Evolutionary conservation across 2,888 invertebrate genomes (phyloP), one percentile per base, ranked within the genome.

Genomic region (Mellilla xanthometata): DNA sequence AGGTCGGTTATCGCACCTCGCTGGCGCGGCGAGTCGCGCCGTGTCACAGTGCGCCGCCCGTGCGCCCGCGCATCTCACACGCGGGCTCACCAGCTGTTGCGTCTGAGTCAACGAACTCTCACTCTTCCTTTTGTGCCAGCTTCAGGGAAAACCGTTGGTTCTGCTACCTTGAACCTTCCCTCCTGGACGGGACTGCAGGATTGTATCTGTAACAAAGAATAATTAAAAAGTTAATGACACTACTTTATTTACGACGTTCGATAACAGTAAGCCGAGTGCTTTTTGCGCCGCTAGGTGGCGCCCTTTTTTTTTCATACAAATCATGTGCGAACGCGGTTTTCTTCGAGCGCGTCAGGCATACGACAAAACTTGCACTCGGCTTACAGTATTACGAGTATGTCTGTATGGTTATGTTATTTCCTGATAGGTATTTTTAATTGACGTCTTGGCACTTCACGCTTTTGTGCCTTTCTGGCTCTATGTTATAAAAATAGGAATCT

Each of bases 1-100:
- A 76, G 75, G 76, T 69, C 77, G 76, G 79, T 76, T 79, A 82
- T 78, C 82, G 78, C 78, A 75, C 76, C 64, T 68, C 68, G 57
- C 60, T 56, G 68, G 61, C 30, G 35, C 42, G 35, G 42, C 39
- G 29, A 65, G 62, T 68, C 65, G 63, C 58, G 68, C 67, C 70
- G 71, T 76, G 74, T 72, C 78, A 69, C 67, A 64, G 62, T 68
- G 71, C 69, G 72, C 58, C 63, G 31, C 33, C 7, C 24, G n/a
- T 24, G 61, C 39, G 31, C 39, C 47, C 27, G 65, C 68, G 73
- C 79, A 76, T 75, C 60, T 65, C 69, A 67, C 48, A 30, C 60
- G 61, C 72, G 59, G 66, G 60, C 52, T 62, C 57, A 56, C 54
- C 51, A 56, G 60, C 58, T 62, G 61, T 52, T 60, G 58, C 64